Base-by-base conservation (phyloP, 2,113 vertebrate genomes). In the Machaerirhynchus nigripectus region DNA sequence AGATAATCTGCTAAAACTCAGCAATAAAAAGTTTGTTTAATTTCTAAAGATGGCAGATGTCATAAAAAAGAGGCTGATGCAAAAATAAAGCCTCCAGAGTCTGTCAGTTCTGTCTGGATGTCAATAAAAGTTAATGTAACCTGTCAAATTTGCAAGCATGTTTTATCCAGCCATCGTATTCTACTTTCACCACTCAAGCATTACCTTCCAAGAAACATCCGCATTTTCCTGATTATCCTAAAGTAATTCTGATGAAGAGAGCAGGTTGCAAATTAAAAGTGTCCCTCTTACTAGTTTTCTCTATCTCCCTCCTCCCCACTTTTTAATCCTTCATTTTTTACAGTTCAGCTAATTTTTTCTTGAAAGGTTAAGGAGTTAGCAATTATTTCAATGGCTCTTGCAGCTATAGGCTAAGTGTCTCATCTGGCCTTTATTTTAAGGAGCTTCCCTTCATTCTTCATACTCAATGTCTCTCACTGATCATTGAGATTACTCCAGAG, bases 111-210 rank as follows among this genome's bases (percentile, higher is more conserved):
- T 94, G 88, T 92, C 96, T 44, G 2, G 50, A 92, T 97, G 95
- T 96, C 97, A 97, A 89, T 97, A 96, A 96, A 96, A 93, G 94
- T 94, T 92, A 96, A 97, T 96, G 84, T 92, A 97, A 96, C 93
- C 93, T 97, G 96, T 96, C 97, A 97, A 95, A 97, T 96, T 94
- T 94, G 94, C 73, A 93, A 92, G 87, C 31, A 21, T 95, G 93
- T 96, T 96, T 96, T 95, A 97, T 91, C 93, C 83, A 95, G 65
- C 87, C 65, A 73, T 91, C 5, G 4, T 93, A 90, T 94, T 94
- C 95, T 94, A 92, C 96, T 83, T 95, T 95, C 70, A 81, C 77
- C 93, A 95, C 91, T 97, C 92, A 93, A 94, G 95, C 90, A 94
- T 84, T 93, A 80, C 92, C 78, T 96, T 96, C 82, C 74, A 93